phyloP scores from a whole-genome alignment of 2,113 vertebrate genomes.

The Cephalopterus ornatus region DNA sequence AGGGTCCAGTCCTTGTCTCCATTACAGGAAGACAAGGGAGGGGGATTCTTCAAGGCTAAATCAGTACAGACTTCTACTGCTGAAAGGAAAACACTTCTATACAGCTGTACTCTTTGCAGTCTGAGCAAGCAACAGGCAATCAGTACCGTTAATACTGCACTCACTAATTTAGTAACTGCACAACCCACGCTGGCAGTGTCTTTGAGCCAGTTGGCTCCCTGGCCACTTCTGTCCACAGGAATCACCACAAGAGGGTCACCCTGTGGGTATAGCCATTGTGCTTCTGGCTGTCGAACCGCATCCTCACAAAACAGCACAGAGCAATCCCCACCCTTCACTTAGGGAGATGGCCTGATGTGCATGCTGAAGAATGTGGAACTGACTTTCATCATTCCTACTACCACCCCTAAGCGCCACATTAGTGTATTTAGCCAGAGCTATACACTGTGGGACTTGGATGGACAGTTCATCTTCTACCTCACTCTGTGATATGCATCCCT shows the following conservation, averaged over 20 bases:
- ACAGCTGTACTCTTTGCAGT: not conserved
- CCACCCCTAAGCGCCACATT: not conserved
- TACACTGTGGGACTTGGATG: not conserved
- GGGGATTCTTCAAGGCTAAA: not conserved
- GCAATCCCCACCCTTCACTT: not conserved
- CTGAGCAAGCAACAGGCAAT: not conserved
- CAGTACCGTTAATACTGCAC: not conserved
- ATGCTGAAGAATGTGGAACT: not conserved
- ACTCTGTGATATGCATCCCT: not conserved
- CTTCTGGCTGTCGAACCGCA: not conserved
- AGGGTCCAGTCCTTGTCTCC: not conserved
- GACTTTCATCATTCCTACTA: not conserved
- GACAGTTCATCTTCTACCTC: not conserved
- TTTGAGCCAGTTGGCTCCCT: not conserved
- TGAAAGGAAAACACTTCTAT: not conserved
- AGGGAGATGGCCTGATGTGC: not conserved
- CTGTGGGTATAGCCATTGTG: not conserved
- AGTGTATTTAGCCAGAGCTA: not conserved
- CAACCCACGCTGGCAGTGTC: not conserved
- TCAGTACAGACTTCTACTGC: not conserved
- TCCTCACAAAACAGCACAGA: not conserved
- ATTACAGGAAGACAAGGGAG: not conserved
- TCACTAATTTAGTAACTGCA: not conserved
- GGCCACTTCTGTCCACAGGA: not conserved
- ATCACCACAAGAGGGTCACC: not conserved